Base-by-base conservation (phyloP, 1,140 invertebrate species). In the Drosophila bocki region DNA sequence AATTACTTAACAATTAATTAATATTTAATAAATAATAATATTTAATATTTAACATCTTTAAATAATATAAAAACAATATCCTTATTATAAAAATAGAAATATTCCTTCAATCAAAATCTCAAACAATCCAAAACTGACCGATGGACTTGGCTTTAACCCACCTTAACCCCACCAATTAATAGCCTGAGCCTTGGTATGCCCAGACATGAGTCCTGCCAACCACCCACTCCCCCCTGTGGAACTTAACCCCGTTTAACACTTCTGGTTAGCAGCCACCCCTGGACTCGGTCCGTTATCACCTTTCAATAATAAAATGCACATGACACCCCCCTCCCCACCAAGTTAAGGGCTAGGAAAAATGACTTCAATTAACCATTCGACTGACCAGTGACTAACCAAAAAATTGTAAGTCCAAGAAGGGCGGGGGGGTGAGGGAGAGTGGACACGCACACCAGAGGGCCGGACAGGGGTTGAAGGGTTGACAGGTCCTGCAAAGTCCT, bases 171-270 rank as follows among this genome's bases (percentile, higher is more conserved):
- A 1, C 22, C 45, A 48, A 45, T 71, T 69, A 72, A 58, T 26
- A 15, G 9, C 26, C 41, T 7, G 6, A 11, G 41, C 3, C 3
- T 17, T 51, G 48, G 68, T 41, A 71, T 71, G 68, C 53, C 51
- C 54, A 37, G 68, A 72, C 69, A 72, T 71, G 69, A 26, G 67
- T 33, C 35, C n/a, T 8, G 3, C 8, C 3, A 22, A 22, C 26
- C 8, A 12, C 12, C 17, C 2, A 8, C 45, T 7, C 5, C 32
- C 33, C 13, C 29, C 8, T 26, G 22, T 15, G 26, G 29, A 19
- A 82, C 58, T 88, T 88, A 88, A 88, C 84, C 84, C 84, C 84
- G 69, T 84, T 88, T 88, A 88, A 88, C 84, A 88, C 84, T 85
- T 77, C 50, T 59, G 54, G 80, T 50, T 51, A 33, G 50, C 74